Percentiles rank a stretch among this genome's conserved stretches.
These are phyloP conservation scores for Trichomycterus rosablanca DNA, from an alignment of 2,113 vertebrate genomes.

Conservation along the genomic window DNA sequence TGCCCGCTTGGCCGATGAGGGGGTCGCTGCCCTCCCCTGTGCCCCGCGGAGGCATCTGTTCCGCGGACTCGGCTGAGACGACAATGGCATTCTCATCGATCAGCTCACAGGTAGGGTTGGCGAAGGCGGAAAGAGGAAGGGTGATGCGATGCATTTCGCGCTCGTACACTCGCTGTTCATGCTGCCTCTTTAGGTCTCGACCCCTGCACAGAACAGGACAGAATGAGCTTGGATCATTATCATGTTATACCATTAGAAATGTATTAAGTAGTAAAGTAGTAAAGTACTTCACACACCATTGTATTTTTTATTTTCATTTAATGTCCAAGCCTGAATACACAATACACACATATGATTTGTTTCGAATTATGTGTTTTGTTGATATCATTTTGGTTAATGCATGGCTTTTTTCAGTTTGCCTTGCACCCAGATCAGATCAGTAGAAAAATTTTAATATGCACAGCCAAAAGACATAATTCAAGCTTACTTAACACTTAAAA, in stretches of 20 bases:
- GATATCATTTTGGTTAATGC: no score
- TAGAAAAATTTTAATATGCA: no score
- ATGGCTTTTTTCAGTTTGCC: no score
- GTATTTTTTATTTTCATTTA: no score
- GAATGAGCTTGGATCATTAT: no score
- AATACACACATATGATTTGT: no score
- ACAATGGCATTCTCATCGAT: slow-evolving; percentile 84
- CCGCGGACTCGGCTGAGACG: slow-evolving; percentile 61
- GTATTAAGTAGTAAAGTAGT: no score
- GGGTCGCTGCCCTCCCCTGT: slow-evolving; percentile 68
- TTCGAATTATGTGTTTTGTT: no score
- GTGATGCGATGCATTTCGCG: slow-evolving; percentile 91
- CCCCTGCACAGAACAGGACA: slow-evolving; percentile 63
- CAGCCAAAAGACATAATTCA: neutral
- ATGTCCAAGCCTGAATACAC: no score
- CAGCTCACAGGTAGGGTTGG: slow-evolving; percentile 85
- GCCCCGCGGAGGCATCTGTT: slow-evolving; percentile 67
- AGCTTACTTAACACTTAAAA: neutral
- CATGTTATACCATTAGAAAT: no score
- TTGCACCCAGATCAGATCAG: no score
- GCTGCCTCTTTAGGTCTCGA: slow-evolving; percentile 80
- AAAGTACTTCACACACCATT: no score
- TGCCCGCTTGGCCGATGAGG: slow-evolving; percentile 80
- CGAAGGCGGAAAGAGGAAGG: slow-evolving; percentile 85
- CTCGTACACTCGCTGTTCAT: slow-evolving; percentile 80